These are phyloP conservation scores for Ctenopoma multispine DNA, from an alignment of 2,797 vertebrate genomes.

Conservation along the genomic window DNA sequence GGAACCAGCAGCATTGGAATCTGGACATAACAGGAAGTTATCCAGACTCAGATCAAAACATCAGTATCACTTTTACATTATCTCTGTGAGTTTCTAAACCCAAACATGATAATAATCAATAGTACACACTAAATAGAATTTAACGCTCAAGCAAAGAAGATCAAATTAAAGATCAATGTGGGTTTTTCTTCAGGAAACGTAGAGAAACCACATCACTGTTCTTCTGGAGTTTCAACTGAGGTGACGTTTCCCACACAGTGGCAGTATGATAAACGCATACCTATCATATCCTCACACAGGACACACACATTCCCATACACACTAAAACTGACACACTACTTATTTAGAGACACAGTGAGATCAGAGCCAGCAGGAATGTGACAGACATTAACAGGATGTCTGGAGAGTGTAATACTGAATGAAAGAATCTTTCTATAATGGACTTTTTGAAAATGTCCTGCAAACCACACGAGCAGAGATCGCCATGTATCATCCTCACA, in stretches of 20 bases:
- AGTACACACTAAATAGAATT: not conserved
- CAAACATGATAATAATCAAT: not conserved
- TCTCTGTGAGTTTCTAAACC: not conserved
- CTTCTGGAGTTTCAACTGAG: not conserved
- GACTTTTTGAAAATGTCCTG: slow-evolving; percentile 59
- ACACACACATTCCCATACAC: slow-evolving; percentile 1
- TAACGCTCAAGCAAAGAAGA: not conserved
- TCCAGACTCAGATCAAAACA: not conserved
- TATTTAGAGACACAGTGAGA: not conserved
- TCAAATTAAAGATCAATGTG: not conserved
- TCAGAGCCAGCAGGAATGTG: slow-evolving; percentile 3
- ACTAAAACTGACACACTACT: not conserved
- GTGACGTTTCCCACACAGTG: not conserved
- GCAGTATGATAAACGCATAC: not conserved
- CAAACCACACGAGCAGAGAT: slow-evolving; percentile 1
- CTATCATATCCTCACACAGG: not conserved
- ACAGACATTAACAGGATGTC: slow-evolving; percentile 1
- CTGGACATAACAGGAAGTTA: not conserved
- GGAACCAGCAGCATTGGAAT: not conserved
- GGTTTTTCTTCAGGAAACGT: not conserved
- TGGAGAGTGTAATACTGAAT: slow-evolving; percentile 1
- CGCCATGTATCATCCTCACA: slow-evolving; percentile 4
- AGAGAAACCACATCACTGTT: not conserved
- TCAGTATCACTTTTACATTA: not conserved
- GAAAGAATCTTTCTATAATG: slow-evolving; percentile 6